These are phyloP conservation scores for Prunella fulvescens DNA, from an alignment of 2,113 vertebrate species.

Conservation along the genomic window DNA sequence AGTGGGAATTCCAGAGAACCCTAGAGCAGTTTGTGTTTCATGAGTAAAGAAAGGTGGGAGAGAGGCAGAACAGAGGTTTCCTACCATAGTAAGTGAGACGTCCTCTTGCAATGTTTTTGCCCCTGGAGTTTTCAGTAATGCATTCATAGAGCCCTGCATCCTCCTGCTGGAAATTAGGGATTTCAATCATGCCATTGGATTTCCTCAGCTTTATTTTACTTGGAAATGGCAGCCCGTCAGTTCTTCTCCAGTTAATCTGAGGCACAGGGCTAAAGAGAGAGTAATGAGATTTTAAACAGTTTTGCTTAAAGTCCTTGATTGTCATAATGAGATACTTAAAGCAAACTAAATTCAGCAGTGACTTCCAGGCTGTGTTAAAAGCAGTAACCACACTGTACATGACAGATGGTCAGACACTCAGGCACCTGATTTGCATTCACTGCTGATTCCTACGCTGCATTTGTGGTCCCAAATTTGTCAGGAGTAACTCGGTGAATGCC, in stretches of 20 bases:
- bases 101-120: constrained; percentile 87
- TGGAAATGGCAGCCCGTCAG: constrained; percentile 85
- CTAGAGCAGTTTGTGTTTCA: background rate
- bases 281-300: background rate
- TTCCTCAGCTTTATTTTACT: constrained; percentile 87
- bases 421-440: background rate
- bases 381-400: background rate
- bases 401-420: background rate
- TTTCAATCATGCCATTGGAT: constrained; percentile 88
- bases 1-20: background rate
- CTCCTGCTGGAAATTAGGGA: constrained; percentile 91
- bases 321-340: background rate
- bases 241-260: constrained; percentile 92
- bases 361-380: background rate
- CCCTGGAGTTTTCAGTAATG: constrained; percentile 88
- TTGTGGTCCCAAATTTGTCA: background rate
- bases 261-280: constrained; percentile 84
- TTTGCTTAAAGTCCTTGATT: constrained; percentile 6
- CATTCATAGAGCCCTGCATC: constrained; percentile 91
- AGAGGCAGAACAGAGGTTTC: background rate
- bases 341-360: background rate
- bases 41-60: rapidly evolving
- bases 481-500: background rate
- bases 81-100: constrained; percentile 92
- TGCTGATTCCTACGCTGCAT: background rate